These are phyloP conservation scores for Alouatta palliata DNA, from an alignment of 2,113 vertebrate species.

Conservation along the genomic window DNA sequence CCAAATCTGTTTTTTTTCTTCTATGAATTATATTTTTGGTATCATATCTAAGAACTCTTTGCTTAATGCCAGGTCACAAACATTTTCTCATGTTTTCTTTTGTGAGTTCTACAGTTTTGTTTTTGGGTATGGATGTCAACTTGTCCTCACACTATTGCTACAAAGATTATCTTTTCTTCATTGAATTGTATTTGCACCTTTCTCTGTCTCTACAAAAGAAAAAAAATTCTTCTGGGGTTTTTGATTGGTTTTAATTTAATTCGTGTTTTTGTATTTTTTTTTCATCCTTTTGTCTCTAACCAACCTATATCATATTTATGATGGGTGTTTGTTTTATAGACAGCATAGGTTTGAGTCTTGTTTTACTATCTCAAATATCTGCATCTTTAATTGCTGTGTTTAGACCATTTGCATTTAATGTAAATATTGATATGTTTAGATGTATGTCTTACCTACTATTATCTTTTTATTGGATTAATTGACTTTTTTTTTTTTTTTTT, in stretches of 20 bases:
- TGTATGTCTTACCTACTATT: not conserved
- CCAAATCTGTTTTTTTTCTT: not conserved
- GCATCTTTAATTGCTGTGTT: not conserved
- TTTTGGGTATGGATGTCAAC: not conserved
- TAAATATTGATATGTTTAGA: not conserved
- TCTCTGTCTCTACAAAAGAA: not conserved
- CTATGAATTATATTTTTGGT: not conserved
- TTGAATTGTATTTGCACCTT: not conserved
- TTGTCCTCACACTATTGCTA: not conserved
- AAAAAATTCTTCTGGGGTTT: not conserved
- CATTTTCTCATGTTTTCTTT: not conserved
- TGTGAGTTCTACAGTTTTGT: not conserved
- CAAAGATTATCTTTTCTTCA: not conserved
- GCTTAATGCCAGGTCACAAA: not conserved
- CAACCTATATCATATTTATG: not conserved
- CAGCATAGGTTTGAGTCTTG: not conserved
- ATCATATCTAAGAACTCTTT: not conserved
- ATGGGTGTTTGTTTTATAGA: not conserved
- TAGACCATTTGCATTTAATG: not conserved
- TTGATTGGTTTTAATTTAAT: slow-evolving; percentile 5
- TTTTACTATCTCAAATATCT: not conserved
- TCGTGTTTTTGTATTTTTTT: not conserved
- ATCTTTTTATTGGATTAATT: not conserved
- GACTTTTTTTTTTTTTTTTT: not conserved
- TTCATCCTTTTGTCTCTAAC: not conserved